Conservation (phyloP, 1,140 invertebrate genomes). For the Nasonia longicornis region DNA sequence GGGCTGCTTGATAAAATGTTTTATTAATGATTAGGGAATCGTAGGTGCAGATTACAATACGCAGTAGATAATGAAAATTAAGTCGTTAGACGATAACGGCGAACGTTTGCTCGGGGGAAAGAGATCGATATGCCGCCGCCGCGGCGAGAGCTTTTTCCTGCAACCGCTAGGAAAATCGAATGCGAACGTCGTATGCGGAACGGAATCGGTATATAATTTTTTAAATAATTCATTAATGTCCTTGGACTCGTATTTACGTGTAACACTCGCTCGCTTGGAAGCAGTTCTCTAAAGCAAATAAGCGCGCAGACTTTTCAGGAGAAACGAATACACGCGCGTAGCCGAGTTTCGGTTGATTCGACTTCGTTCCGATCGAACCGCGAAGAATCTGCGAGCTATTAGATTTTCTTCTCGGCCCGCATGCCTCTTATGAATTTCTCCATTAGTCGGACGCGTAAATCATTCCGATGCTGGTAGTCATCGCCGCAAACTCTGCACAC, state of each 20-base stretch:
- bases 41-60: conserved; percentile 43
- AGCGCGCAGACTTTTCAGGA: neutral
- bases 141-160: neutral
- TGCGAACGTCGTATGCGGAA: too few species aligned
- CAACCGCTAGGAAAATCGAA: too few species aligned
- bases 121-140: neutral
- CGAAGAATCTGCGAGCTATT: too few species aligned
- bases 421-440: too few species aligned
- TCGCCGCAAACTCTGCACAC: too few species aligned
- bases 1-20: conserved; percentile 40
- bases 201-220: neutral
- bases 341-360: too few species aligned
- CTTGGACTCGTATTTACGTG: conserved; percentile 5
- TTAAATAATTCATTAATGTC: neutral
- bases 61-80: conserved; percentile 42
- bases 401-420: too few species aligned
- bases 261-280: neutral
- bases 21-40: conserved; percentile 47
- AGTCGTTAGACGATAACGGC: conserved; percentile 44
- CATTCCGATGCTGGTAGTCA: too few species aligned
- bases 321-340: neutral
- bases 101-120: neutral
- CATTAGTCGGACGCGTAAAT: too few species aligned
- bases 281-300: neutral
- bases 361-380: too few species aligned